phyloP scores from a whole-genome alignment of 2,113 vertebrate genomes.

The Gavialis gangeticus region DNA sequence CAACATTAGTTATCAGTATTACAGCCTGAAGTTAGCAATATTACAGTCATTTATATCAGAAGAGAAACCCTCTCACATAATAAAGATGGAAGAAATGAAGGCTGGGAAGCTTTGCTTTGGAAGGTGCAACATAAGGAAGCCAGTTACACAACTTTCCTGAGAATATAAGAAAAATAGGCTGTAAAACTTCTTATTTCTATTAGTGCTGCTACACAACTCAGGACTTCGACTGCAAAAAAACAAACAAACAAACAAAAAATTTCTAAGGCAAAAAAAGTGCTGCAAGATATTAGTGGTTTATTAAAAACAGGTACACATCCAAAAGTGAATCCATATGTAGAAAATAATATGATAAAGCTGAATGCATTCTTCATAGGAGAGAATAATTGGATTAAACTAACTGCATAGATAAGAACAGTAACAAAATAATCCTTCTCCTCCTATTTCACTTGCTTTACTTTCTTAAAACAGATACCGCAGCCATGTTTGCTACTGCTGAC shows the following conservation, averaged over 20 bases:
- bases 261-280: background rate
- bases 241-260: background rate
- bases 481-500: background rate
- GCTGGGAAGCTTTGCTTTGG: background rate
- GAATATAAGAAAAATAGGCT: background rate
- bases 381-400: background rate
- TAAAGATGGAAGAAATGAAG: background rate
- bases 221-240: background rate
- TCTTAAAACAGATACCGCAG: background rate
- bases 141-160: background rate
- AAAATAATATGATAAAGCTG: background rate
- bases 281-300: background rate
- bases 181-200: background rate
- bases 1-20: no score
- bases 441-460: background rate
- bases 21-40: background rate
- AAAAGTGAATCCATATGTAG: fast-evolving
- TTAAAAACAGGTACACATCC: fast-evolving
- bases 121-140: background rate
- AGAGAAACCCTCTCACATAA: background rate
- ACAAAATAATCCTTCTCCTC: background rate
- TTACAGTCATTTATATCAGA: background rate
- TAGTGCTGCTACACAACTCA: background rate
- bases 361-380: background rate
- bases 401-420: background rate